A percentile compares a stretch with the other conserved stretches of the same genome.
Conservation (phyloP, 1,140 invertebrate species). For the Daktulosphaira vitifoliae region DNA sequence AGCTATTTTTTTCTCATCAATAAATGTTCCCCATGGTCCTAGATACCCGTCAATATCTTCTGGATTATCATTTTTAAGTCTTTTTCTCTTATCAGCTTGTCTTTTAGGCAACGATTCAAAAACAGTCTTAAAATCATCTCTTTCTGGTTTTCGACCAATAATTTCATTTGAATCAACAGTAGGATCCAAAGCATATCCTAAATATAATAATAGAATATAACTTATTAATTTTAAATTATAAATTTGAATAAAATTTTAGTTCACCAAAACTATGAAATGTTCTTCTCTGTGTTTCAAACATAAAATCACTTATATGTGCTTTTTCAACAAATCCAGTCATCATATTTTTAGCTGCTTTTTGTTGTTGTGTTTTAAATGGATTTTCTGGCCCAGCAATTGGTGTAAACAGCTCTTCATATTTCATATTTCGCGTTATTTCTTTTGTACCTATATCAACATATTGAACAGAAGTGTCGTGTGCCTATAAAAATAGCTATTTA, state of each 20-base stretch:
- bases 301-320: slow-evolving; percentile 91
- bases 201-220: slow-evolving; percentile 24
- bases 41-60: slow-evolving; percentile 89
- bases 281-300: slow-evolving; percentile 95
- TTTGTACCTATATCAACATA: slow-evolving; percentile 60
- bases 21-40: slow-evolving; percentile 93
- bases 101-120: slow-evolving; percentile 72
- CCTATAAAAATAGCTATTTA: not conserved
- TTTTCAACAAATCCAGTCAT: slow-evolving; percentile 90
- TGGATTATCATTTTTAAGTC: slow-evolving; percentile 82
- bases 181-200: slow-evolving; percentile 91
- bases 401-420: slow-evolving; percentile 90
- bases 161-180: slow-evolving; percentile 60
- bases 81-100: slow-evolving; percentile 77
- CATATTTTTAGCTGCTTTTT: slow-evolving; percentile 79
- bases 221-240: too few relatives aligned
- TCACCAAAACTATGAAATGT: slow-evolving; percentile 87
- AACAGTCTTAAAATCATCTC: slow-evolving; percentile 68
- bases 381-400: slow-evolving; percentile 83
- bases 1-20: slow-evolving; percentile 78
- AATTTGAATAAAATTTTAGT: slow-evolving; percentile 34
- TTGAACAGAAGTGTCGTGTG: slow-evolving; percentile 5
- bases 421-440: slow-evolving; percentile 86
- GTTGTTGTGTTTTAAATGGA: slow-evolving; percentile 82
- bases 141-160: slow-evolving; percentile 46